phyloP scores from a whole-genome alignment of 2,113 vertebrate species.

The Ophiodon elongatus region DNA sequence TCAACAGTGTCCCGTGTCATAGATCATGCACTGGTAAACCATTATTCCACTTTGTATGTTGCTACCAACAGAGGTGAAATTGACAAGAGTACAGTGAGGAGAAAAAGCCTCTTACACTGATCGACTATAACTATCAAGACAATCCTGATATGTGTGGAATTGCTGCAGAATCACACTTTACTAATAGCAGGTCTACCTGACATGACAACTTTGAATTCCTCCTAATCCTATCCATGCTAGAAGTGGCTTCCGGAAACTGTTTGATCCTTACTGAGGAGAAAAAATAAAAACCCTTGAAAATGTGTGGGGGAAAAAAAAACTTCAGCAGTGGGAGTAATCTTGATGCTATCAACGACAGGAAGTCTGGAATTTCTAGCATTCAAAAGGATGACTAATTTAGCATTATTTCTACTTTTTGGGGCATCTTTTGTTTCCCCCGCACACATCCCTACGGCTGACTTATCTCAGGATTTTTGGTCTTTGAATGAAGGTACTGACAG shows the following conservation, averaged over 20 bases:
- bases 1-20: slow-evolving; percentile 21
- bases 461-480: slow-evolving; percentile 29
- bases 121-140: slow-evolving; percentile 29
- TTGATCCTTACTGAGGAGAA: slow-evolving; percentile 33
- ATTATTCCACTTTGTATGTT: slow-evolving; percentile 5
- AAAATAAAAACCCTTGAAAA: slow-evolving; percentile 6
- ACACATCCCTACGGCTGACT: slow-evolving; percentile 12
- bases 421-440: slow-evolving; percentile 26
- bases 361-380: slow-evolving; percentile 4
- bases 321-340: slow-evolving; percentile 15
- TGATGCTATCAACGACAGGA: slow-evolving; percentile 10
- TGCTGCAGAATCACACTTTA: slow-evolving; percentile 4
- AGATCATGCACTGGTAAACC: slow-evolving; percentile 36
- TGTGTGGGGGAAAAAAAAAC: not conserved
- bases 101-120: slow-evolving; percentile 12
- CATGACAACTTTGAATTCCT: slow-evolving; percentile 47
- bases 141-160: not conserved
- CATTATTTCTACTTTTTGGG: slow-evolving; percentile 18
- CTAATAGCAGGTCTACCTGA: slow-evolving; percentile 38
- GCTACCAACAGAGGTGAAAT: not conserved
- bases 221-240: not conserved
- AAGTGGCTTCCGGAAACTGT: slow-evolving; percentile 28
- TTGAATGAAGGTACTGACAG: slow-evolving; percentile 15
- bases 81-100: slow-evolving; percentile 9
- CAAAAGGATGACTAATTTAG: slow-evolving; percentile 5